phyloP scores from a whole-genome alignment of 2,888 invertebrate genomes.

The Coleophora deauratella region DNA sequence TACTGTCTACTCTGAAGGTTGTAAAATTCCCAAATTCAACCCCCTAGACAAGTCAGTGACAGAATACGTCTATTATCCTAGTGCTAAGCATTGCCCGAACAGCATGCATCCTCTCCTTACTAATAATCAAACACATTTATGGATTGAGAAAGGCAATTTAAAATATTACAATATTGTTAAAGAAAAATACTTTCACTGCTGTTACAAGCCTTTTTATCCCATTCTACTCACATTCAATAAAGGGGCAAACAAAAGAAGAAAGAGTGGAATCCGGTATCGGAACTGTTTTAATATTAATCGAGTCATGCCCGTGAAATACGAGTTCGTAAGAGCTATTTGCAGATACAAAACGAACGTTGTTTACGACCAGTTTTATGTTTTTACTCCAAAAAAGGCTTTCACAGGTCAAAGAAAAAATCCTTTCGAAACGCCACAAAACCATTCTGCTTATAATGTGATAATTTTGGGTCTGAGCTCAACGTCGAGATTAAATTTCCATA shows the following conservation, averaged over 20 bases:
- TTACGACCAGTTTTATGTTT: conserved; percentile 78
- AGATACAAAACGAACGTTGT: conserved; percentile 45
- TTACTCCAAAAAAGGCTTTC: conserved; percentile 56
- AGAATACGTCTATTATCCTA: conserved; percentile 52
- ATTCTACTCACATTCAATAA: conserved; percentile 19
- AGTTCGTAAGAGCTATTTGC: conserved; percentile 81
- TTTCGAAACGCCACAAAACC: neutral
- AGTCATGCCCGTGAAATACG: conserved; percentile 35
- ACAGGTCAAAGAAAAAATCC: conserved; percentile 1
- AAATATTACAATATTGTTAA: conserved; percentile 55
- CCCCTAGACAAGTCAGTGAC: conserved; percentile 63
- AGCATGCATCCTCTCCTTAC: conserved; percentile 55
- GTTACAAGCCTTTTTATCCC: conserved; percentile 67
- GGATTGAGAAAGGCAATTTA: conserved; percentile 51
- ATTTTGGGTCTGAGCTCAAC: conserved; percentile 87
- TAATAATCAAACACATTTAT: conserved; percentile 71
- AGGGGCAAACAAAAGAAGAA: conserved; percentile 12
- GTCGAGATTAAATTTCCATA: conserved; percentile 84
- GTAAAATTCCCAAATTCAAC: conserved; percentile 74
- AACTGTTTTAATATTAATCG: conserved; percentile 20
- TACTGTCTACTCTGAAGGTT: conserved; percentile 72
- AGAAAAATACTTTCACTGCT: conserved; percentile 58
- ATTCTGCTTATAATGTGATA: conserved; percentile 75
- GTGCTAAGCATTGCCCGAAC: conserved; percentile 46
- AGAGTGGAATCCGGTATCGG: conserved; percentile 37